These are phyloP conservation scores for Heliornis fulica DNA, from an alignment of 2,113 vertebrate species.

Conservation along the genomic window DNA sequence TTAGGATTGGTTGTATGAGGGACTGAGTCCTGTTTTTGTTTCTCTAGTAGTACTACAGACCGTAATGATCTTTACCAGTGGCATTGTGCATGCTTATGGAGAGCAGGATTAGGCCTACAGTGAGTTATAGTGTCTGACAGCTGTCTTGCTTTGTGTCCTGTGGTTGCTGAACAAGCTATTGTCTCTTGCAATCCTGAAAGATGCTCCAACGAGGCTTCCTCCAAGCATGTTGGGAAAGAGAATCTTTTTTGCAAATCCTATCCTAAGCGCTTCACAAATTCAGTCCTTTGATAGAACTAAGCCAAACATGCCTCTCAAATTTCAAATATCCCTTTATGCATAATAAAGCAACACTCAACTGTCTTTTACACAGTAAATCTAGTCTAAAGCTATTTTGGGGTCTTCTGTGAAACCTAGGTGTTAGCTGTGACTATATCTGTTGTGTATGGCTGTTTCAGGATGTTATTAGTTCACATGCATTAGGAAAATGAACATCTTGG, in stretches of 20 bases:
- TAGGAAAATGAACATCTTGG: not conserved
- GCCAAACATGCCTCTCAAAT: not conserved
- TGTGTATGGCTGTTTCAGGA: not conserved
- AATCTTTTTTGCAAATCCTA: not conserved
- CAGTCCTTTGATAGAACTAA: conserved; percentile 35
- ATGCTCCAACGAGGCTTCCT: not conserved
- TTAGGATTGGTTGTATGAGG: not conserved
- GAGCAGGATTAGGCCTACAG: not conserved
- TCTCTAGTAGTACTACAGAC: not conserved
- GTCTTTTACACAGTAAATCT: not conserved
- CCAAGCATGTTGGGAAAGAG: not conserved
- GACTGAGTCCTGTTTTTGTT: not conserved
- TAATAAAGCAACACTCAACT: not conserved
- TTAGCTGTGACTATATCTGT: not conserved
- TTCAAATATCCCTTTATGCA: not conserved
- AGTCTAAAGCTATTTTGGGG: not conserved
- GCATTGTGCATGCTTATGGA: not conserved
- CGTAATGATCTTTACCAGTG: not conserved
- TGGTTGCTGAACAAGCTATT: not conserved
- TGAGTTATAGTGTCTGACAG: not conserved
- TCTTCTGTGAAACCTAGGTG: not conserved
- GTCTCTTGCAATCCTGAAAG: not conserved
- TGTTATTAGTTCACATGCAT: not conserved
- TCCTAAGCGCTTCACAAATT: too few relatives aligned
- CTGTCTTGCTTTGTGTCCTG: not conserved